Percentiles rank a stretch among this genome's conserved stretches.
Evolutionary conservation across 2,113 vertebrate genomes (phyloP).

Genomic region (Ameiurus melas): DNA sequence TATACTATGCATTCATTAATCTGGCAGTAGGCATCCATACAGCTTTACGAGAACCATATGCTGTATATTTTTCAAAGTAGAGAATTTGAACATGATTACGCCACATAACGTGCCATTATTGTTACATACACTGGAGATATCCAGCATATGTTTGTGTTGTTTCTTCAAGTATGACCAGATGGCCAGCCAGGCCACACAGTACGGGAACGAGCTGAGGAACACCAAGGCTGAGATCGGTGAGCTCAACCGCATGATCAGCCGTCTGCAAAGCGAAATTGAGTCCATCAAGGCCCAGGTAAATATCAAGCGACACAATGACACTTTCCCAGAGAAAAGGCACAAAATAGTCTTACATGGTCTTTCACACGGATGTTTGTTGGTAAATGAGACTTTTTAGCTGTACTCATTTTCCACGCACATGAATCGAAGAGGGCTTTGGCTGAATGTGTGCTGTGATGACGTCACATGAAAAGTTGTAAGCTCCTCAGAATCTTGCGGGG

Average conservation of each 20-base stretch:
- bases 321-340: neutral
- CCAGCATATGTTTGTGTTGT: neutral
- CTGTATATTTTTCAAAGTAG: neutral
- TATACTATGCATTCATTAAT: neutral
- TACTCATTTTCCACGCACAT: too few species aligned
- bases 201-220: slow-evolving; percentile 71
- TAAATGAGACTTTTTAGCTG: too few species aligned
- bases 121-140: neutral
- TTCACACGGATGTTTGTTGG: too few species aligned
- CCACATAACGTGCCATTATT: neutral
- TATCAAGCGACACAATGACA: neutral
- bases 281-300: slow-evolving; percentile 73
- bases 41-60: neutral
- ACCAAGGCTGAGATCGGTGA: slow-evolving; percentile 73
- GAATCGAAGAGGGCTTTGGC: too few species aligned
- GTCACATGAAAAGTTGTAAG: too few species aligned
- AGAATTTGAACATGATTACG: neutral
- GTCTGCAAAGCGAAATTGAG: slow-evolving; percentile 76
- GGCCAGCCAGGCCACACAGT: slow-evolving; percentile 72
- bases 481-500: too few species aligned
- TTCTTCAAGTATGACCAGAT: slow-evolving; percentile 74
- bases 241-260: slow-evolving; percentile 72
- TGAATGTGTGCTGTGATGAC: too few species aligned
- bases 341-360: too few species aligned
- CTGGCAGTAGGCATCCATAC: neutral